Percentiles rank a stretch among this genome's conserved stretches.
phyloP scores from a whole-genome alignment of 2,888 invertebrate species.

The Dinocampus coccinellae region DNA sequence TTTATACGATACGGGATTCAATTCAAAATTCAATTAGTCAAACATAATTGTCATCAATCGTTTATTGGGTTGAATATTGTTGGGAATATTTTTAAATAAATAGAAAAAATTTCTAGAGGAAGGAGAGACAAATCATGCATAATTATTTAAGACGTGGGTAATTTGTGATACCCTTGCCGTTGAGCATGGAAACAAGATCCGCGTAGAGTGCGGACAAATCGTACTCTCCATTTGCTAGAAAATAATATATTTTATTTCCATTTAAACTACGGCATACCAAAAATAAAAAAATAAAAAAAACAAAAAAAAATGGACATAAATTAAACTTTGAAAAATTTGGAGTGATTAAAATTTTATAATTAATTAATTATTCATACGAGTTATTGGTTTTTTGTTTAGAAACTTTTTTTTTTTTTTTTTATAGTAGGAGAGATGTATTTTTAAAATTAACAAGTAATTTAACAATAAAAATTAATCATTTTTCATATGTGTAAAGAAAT shows the following conservation, averaged over 20 bases:
- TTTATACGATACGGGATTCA: background rate
- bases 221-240: conserved; percentile 66
- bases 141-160: conserved; percentile 46
- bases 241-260: conserved; percentile 37
- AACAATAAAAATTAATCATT: too few relatives aligned
- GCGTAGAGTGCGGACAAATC: conserved; percentile 65
- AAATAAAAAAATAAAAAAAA: background rate
- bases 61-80: conserved; percentile 10
- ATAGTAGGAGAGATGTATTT: too few relatives aligned
- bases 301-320: too few relatives aligned
- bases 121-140: conserved; percentile 23
- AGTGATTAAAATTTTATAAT: too few relatives aligned
- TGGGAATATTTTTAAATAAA: background rate
- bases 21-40: conserved; percentile 28
- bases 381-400: too few relatives aligned
- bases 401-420: too few relatives aligned
- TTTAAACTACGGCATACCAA: background rate
- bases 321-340: too few relatives aligned
- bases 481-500: too few relatives aligned
- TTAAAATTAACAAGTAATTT: too few relatives aligned
- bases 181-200: conserved; percentile 67
- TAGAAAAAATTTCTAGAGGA: conserved; percentile 22
- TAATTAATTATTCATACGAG: too few relatives aligned
- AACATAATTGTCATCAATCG: conserved; percentile 12
- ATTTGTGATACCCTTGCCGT: conserved; percentile 66